Evolutionary conservation across 2,113 vertebrate species (phyloP).

Genomic region (Ciconia stormi): DNA sequence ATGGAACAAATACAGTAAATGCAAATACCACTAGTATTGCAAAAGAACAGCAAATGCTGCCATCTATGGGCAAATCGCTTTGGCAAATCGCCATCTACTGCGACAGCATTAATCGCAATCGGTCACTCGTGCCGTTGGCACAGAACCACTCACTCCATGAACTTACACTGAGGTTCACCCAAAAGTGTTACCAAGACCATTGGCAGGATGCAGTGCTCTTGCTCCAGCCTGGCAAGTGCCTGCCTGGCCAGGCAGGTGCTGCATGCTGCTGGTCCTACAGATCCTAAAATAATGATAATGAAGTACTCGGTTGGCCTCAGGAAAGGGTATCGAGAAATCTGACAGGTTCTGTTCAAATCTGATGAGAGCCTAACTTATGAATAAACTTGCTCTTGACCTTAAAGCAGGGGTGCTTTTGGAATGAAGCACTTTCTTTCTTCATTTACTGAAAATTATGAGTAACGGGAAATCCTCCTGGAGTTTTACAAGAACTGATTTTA

Average conservation of each 20-base stretch:
- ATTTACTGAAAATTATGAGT: background rate
- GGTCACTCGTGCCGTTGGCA: fast-evolving
- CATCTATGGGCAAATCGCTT: background rate
- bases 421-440: background rate
- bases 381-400: background rate
- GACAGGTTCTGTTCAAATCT: background rate
- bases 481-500: background rate
- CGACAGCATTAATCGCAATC: fast-evolving
- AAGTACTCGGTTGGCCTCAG: fast-evolving
- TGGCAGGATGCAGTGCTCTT: background rate
- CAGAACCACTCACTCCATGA: fast-evolving
- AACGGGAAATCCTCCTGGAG: background rate
- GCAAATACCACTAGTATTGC: fast-evolving
- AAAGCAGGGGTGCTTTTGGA: background rate
- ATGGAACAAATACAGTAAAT: fast-evolving
- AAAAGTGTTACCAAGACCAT: background rate
- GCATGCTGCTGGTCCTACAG: background rate
- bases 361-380: background rate
- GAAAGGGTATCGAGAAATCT: background rate
- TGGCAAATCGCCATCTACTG: background rate
- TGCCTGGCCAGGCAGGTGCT: background rate
- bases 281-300: background rate
- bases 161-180: background rate
- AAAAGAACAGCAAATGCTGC: background rate
- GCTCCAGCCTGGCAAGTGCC: background rate